Conservation (phyloP, 2,113 vertebrate species). For the Pithys albifrons region DNA sequence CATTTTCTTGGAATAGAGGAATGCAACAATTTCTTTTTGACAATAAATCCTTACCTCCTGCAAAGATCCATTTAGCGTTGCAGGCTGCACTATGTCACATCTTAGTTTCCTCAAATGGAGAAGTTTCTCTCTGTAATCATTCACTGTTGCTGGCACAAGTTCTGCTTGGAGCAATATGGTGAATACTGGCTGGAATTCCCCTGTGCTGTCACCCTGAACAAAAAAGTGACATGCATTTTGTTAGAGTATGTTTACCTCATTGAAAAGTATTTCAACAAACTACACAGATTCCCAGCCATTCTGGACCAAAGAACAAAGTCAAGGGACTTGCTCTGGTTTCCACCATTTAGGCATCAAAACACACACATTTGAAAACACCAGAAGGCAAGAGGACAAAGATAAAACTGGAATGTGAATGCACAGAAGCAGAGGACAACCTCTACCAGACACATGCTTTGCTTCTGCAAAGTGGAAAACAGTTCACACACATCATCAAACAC, state of each 20-base stretch:
- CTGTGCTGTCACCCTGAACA: constrained; percentile 76
- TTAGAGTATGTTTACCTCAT: neutral
- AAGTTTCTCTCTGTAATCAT: constrained; percentile 94
- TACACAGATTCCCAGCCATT: neutral
- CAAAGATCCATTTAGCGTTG: constrained; percentile 79
- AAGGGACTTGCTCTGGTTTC: neutral
- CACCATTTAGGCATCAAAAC: neutral
- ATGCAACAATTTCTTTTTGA: neutral
- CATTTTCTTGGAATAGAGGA: neutral
- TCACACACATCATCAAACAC: neutral
- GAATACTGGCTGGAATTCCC: constrained; percentile 81
- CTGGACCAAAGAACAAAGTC: neutral
- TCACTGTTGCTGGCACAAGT: constrained; percentile 89
- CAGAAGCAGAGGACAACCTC: neutral
- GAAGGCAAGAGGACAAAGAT: neutral
- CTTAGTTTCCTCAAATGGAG: constrained; percentile 91
- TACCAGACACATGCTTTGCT: neutral
- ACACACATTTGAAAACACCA: neutral
- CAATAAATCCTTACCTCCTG: constrained; percentile 80
- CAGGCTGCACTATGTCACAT: constrained; percentile 82
- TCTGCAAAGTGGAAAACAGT: neutral
- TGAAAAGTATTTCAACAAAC: neutral
- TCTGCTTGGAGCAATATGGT: constrained; percentile 87
- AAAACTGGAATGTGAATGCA: neutral
- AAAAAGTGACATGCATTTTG: neutral